A percentile compares a stretch with the other conserved stretches of the same genome.
phyloP scores from a whole-genome alignment of 2,113 vertebrate genomes.

The Anser brachyrhynchus region DNA sequence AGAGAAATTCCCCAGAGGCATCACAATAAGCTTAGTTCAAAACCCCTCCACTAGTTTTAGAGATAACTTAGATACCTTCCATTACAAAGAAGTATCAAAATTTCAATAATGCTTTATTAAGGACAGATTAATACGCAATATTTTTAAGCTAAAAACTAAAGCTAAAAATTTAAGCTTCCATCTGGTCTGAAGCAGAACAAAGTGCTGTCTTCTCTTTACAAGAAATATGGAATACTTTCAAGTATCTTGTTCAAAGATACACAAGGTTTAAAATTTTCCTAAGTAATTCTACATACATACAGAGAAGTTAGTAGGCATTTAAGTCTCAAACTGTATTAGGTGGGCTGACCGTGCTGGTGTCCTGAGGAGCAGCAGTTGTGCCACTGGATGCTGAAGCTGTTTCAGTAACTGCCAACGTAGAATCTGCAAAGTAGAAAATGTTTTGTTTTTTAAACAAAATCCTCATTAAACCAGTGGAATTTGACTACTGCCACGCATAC shows the following conservation, averaged over 20 bases:
- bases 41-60: neutral
- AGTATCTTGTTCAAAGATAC: constrained; percentile 69
- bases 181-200: constrained; percentile 74
- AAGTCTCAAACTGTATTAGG: constrained; percentile 36
- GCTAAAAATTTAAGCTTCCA: constrained; percentile 54
- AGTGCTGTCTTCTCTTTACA: constrained; percentile 83
- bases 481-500: no score
- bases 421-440: constrained; percentile 40
- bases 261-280: constrained; percentile 13
- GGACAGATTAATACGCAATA: constrained; percentile 63
- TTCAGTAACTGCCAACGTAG: neutral
- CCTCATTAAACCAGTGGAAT: neutral
- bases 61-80: constrained; percentile 46
- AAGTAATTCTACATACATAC: constrained; percentile 64
- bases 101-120: constrained; percentile 81
- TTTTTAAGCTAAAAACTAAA: constrained; percentile 50
- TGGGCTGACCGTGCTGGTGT: neutral
- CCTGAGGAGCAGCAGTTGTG: neutral
- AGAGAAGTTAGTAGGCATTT: constrained; percentile 33
- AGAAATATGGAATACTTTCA: constrained; percentile 68
- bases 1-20: constrained; percentile 37
- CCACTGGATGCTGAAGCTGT: neutral
- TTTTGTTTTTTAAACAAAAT: neutral
- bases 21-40: constrained; percentile 56
- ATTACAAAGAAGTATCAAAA: constrained; percentile 42